Base-by-base conservation (phyloP, 2,113 vertebrate genomes). In the Oncorhynchus nerka region DNA sequence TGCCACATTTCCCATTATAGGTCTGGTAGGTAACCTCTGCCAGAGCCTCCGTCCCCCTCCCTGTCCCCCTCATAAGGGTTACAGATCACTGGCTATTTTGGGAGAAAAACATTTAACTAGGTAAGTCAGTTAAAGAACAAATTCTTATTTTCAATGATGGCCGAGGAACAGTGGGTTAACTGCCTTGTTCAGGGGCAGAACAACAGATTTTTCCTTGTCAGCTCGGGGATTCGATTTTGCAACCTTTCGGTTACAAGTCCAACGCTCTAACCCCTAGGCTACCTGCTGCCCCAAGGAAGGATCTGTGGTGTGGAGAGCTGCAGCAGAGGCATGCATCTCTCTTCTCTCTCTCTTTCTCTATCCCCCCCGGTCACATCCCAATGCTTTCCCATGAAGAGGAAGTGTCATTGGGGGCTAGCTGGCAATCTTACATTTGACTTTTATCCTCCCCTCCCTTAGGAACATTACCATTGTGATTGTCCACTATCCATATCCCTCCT, bases 71-170 rank as follows among this genome's bases (percentile, higher is more conserved):
- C 81, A 65, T 70, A 78, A 72, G 74, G 84, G 84, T 81, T 81
- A 79, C 87, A 87, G 84, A 84, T 86, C 87, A 83, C 84, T 80
- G 79, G 79, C 74, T 77, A 81, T 34, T 7, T 34, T 34, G 32
- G 32, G 32, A 34, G 28, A 28, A 28, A 28, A 28, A 28, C 28
- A 34, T 34, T 34, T 34, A 6, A 34, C 32, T 6, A 34, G 5
- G 5, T 1, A 34, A 34, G 0, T 32, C 30, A 32, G 30, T 32
- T 32, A 28, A 32, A 32, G 5, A 34, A 34, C 32, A 34, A 6
- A 34, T 34, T 34, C 5, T 34, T 34, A 34, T 34, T 34, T 34
- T 6, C 32, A 34, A 34, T 34, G 32, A 34, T 1, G 1, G 32
- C 5, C 5, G 6, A 34, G 32, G 32, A 34, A 34, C 32, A 34